Evolutionary conservation across 2,797 vertebrate genomes (phyloP), one percentile per base, ranked within the genome.

Genomic region (Nannoperca australis): DNA sequence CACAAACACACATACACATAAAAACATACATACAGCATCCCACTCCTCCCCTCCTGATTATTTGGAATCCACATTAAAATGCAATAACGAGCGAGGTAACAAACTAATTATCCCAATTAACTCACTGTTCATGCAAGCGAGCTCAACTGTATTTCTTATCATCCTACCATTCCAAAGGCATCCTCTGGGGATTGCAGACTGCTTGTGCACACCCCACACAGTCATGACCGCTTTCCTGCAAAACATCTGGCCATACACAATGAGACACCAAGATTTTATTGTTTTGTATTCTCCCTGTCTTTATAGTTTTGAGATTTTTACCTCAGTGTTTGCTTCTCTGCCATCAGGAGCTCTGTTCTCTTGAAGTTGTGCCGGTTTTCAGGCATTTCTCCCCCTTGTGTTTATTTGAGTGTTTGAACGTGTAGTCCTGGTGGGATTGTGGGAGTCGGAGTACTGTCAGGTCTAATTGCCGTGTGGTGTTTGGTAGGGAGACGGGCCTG

Each of bases 401-500:
- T 94, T 89, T 91, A 81, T 89, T 85, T 78, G 83, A 91, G 89
- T 71, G 84, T 92, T 91, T 91, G 90, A 90, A 89, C 78, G 73
- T 69, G 73, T 59, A 60, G 95, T 82, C 90, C 94, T 96, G 95
- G 87, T 64, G 88, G 93, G 93, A 91, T 92, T 91, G 85, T 84
- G 84, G 88, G 83, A 91, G 86, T 87, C 95, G 94, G 96, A 96
- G 96, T 95, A 95, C 96, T 97, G 97, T 96, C 96, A 96, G 94
- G 92, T 97, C 96, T 97, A 97, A 97, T 97, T 97, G 96, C 95
- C 89, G 95, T 93, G 95, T 95, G 94, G 95, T 95, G 96, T 96
- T 96, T 94, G 95, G 94, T 95, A 94, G 95, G 94, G 92, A 96
- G 96, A 97, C 94, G 94, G 95, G 95, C 94, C 96, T 96, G 97